These are phyloP conservation scores for Drosophila obscura DNA, from an alignment of 1,140 invertebrate genomes.

Conservation along the genomic window DNA sequence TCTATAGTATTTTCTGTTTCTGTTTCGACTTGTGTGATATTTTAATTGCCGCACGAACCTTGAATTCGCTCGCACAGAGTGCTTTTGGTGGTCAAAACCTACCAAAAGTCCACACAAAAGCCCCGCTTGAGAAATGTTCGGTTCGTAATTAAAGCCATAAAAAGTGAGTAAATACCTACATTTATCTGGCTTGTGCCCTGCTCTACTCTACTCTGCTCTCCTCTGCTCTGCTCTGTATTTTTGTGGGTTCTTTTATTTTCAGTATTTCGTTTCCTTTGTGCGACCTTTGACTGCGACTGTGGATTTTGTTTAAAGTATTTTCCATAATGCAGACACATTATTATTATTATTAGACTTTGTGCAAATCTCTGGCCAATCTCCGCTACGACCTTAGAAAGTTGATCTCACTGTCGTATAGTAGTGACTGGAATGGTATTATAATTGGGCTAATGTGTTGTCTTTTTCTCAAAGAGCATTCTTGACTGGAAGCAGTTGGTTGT, in stretches of 20 bases:
- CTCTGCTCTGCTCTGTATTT: constrained; percentile 34
- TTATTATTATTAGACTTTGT: constrained; percentile 22
- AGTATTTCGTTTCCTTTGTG: constrained; percentile 27
- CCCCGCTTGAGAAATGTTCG: constrained; percentile 66
- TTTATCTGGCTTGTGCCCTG: constrained; percentile 48
- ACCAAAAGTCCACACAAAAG: constrained; percentile 29
- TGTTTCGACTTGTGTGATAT: constrained; percentile 43
- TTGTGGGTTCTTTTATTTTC: constrained; percentile 14
- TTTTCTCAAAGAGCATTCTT: no score
- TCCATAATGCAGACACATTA: constrained; percentile 46
- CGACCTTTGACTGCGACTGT: constrained; percentile 34
- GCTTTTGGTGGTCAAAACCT: constrained; percentile 54
- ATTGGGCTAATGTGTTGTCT: not conserved
- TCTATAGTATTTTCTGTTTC: constrained; percentile 22
- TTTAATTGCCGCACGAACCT: constrained; percentile 72
- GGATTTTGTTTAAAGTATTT: constrained; percentile 23
- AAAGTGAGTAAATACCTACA: constrained; percentile 53
- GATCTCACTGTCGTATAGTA: constrained; percentile 11
- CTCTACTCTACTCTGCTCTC: constrained; percentile 10
- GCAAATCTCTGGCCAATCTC: constrained; percentile 30
- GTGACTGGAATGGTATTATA: constrained; percentile 25
- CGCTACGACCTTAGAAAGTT: constrained; percentile 40
- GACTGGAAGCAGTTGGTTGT: no score
- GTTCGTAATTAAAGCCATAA: constrained; percentile 74
- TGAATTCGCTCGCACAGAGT: constrained; percentile 71